A percentile compares a stretch with the other conserved stretches of the same genome.
These are phyloP conservation scores for Dynastes tityus DNA, from an alignment of 2,888 invertebrate genomes.

Conservation along the genomic window DNA sequence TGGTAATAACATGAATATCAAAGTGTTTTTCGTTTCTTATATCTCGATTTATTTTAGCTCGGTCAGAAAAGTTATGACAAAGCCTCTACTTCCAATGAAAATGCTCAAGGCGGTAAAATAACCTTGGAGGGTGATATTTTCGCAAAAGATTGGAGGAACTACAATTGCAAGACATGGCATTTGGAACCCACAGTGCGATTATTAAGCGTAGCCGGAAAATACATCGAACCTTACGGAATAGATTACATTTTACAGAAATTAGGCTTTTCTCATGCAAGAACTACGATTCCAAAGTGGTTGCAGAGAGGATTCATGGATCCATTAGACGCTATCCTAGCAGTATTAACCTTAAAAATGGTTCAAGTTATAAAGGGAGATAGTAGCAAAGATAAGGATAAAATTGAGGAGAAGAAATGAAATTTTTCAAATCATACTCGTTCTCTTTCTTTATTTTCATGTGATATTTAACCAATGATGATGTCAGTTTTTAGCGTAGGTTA, in stretches of 20 bases:
- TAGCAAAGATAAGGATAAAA: conserved; percentile 48
- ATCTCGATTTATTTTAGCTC: conserved; percentile 17
- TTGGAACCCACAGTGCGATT: conserved; percentile 93
- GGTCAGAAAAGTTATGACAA: conserved; percentile 37
- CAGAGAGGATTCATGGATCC: conserved; percentile 99
- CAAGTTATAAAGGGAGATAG: conserved; percentile 67
- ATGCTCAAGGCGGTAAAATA: conserved; percentile 56
- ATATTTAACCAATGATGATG: conserved; percentile 45
- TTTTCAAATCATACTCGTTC: neutral
- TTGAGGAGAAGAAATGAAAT: conserved; percentile 35
- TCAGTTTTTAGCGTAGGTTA: conserved; percentile 15
- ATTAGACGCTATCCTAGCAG: conserved; percentile 90
- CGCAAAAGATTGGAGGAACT: conserved; percentile 91
- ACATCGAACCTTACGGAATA: conserved; percentile 98
- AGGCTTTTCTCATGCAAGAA: conserved; percentile 97
- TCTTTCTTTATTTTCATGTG: conserved; percentile 20
- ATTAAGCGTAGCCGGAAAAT: conserved; percentile 79
- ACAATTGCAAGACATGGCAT: conserved; percentile 96
- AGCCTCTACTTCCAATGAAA: conserved; percentile 55
- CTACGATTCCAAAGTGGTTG: conserved; percentile 99
- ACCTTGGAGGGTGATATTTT: conserved; percentile 75
- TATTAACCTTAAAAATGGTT: conserved; percentile 83
- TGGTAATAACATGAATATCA: conserved; percentile 71
- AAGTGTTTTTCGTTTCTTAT: neutral
- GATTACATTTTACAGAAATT: conserved; percentile 98